Base-by-base conservation (phyloP, 2,797 vertebrate species). In the Danio kyathit region DNA sequence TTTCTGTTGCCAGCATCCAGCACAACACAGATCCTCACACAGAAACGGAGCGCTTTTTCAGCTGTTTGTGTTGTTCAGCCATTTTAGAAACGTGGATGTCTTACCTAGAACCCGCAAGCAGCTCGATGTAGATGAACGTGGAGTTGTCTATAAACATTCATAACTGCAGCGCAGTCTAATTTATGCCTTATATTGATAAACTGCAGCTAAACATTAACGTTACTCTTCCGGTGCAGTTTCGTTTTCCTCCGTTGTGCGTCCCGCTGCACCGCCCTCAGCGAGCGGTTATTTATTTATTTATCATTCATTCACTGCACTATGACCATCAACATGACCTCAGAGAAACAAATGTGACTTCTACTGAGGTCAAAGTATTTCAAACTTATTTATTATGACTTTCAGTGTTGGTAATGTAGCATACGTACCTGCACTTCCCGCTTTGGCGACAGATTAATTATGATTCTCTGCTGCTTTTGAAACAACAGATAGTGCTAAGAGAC, bases 201-300 rank as follows among this genome's bases (percentile, higher is more conserved):
- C 29, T 29, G 29, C 29, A 57, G 17, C 2, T 40, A 4, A 44
- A 21, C n/a, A 51, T 44, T 63, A 51, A 21, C 59, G 48, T 29
- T 29, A 29, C 29, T 29, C 29, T 3, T 6, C 57, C 70, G 70
- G 17, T 21, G 11, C 16, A 29, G 60, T 76, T 76, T 76, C 60
- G 74, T 44, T 76, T 76, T 44, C 49, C 12, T 48, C 41, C 21
- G 8, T 65, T 70, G 13, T 43, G n/a, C 52, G n/a, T 43, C 38
- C 13, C 5, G 29, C 54, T n/a, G 67, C 29, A 74, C 43, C 74
- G 63, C 63, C 49, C 29, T 21, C 52, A 10, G 13, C 38, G 38
- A 38, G 38, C 16, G 40, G 14, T n/a, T 46, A n/a, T 44, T 29
- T 29, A 29, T 29, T 29, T 29, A 29, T 29, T 29, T 29, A 29